Percentiles rank a stretch among this genome's conserved stretches.
Evolutionary conservation across 1,140 invertebrate genomes (phyloP).

Genomic region (Drosophila pallidifrons): DNA sequence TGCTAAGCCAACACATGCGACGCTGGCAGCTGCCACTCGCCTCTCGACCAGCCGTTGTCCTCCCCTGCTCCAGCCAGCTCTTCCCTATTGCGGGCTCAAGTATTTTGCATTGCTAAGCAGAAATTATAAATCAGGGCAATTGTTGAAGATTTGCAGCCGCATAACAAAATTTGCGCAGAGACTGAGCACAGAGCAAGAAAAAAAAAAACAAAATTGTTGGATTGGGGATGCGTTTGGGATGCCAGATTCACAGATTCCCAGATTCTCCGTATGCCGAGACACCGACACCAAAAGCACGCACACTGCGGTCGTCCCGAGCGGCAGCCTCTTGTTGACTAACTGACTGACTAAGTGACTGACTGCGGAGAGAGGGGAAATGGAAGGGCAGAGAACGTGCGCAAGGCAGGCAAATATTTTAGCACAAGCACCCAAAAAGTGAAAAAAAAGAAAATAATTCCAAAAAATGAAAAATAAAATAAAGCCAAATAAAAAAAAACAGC

Average conservation of each 20-base stretch:
- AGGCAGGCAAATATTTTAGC: conserved; percentile 72
- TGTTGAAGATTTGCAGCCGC: conserved; percentile 83
- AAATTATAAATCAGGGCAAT: conserved; percentile 83
- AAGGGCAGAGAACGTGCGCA: conserved; percentile 61
- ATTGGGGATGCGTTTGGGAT: conserved; percentile 1
- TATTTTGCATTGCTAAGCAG: conserved; percentile 83
- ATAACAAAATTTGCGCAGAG: conserved; percentile 71
- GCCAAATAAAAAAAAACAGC: conserved; percentile 28
- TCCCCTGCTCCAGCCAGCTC: conserved; percentile 3
- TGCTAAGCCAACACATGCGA: conserved; percentile 82
- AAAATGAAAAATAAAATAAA: conserved; percentile 35
- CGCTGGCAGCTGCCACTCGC: conserved; percentile 61
- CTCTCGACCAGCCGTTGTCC: conserved; percentile 5
- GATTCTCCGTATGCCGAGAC: conserved; percentile 21
- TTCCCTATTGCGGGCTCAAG: conserved; percentile 74
- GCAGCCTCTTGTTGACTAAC: conserved; percentile 35
- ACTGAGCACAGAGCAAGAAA: background rate
- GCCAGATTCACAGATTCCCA: conserved; percentile 17
- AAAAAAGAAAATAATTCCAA: conserved; percentile 58
- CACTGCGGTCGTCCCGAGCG: conserved; percentile 31
- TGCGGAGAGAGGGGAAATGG: background rate
- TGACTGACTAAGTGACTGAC: conserved; percentile 52
- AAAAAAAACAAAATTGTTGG: background rate
- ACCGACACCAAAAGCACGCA: conserved; percentile 29
- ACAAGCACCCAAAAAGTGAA: conserved; percentile 64